phyloP scores from a whole-genome alignment of 2,113 vertebrate species.

The Prunella himalayana region DNA sequence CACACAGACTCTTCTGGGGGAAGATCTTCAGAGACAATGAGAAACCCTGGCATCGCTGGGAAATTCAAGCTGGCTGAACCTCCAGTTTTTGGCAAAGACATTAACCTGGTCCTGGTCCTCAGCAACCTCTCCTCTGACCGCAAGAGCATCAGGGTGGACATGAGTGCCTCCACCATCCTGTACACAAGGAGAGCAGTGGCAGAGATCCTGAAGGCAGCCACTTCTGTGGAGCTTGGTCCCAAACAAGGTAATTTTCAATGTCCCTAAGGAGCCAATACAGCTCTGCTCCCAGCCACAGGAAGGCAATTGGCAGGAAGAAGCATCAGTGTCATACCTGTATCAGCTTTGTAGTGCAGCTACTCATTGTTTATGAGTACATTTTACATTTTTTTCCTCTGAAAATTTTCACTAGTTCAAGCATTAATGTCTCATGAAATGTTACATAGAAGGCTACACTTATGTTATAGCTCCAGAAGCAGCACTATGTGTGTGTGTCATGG shows the following conservation, averaged over 20 bases:
- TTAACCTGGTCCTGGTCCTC: conserved; percentile 66
- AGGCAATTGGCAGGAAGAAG: background rate
- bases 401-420: background rate
- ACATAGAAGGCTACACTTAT: background rate
- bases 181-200: conserved; percentile 70
- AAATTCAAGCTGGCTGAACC: conserved; percentile 75
- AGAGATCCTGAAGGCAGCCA: conserved; percentile 72
- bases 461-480: background rate
- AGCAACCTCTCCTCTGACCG: conserved; percentile 47
- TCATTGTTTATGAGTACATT: background rate
- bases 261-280: background rate
- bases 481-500: background rate
- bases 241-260: conserved; percentile 63
- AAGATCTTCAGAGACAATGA: background rate
- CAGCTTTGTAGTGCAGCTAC: background rate
- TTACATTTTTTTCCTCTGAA: background rate
- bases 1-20: background rate
- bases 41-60: conserved; percentile 69
- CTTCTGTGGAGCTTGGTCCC: conserved; percentile 52
- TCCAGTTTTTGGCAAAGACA: conserved; percentile 69
- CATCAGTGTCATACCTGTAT: fast-evolving
- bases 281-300: background rate
- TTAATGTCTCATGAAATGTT: background rate
- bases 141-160: conserved; percentile 68
- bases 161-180: conserved; percentile 71